Evolutionary conservation across 2,888 invertebrate species (phyloP).

Genomic region (Lasioglossum malachurum): DNA sequence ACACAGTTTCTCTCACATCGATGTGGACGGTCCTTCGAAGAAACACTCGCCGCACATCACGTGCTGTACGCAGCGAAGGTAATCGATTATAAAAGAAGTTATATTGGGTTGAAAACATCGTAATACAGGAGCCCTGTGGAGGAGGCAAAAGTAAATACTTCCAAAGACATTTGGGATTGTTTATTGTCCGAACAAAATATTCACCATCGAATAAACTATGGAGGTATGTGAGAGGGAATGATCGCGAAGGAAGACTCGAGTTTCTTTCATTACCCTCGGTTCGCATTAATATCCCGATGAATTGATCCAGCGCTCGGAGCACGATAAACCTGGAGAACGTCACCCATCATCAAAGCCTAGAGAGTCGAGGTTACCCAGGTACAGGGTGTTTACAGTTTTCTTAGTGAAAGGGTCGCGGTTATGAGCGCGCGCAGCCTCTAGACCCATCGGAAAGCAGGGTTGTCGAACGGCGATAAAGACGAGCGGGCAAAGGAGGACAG

Average conservation of each 20-base stretch:
- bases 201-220: neutral
- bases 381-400: constrained; percentile 30
- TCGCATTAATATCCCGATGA: neutral
- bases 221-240: neutral
- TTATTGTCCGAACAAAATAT: neutral
- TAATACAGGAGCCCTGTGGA: no score
- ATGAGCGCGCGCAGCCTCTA: constrained; percentile 26
- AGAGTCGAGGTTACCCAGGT: constrained; percentile 12
- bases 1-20: no score
- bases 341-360: neutral
- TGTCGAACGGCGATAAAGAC: constrained; percentile 32
- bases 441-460: constrained; percentile 22
- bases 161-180: neutral
- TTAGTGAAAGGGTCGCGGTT: constrained; percentile 32
- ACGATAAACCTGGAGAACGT: neutral
- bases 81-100: no score
- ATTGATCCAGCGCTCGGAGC: neutral
- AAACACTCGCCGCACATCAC: no score
- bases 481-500: constrained; percentile 21
- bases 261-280: neutral
- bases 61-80: no score
- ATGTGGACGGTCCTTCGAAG: no score
- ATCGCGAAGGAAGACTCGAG: neutral
- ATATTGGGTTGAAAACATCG: no score
- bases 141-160: neutral